Conservation (phyloP, 1,140 invertebrate genomes). For the Batillaria attramentaria region DNA sequence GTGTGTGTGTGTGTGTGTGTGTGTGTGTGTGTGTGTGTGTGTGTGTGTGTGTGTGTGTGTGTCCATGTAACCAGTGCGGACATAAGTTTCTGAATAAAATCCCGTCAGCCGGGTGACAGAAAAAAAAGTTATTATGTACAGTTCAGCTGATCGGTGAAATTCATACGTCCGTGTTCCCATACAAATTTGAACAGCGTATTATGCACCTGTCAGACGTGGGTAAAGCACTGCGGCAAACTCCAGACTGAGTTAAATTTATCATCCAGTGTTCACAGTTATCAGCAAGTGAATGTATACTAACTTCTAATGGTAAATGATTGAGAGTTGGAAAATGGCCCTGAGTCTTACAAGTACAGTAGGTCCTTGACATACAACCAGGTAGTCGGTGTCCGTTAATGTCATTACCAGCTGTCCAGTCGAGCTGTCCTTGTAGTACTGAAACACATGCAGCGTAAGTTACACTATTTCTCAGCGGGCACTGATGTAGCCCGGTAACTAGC, state of each 20-base stretch:
- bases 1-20: slow-evolving; percentile 8
- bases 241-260: neutral
- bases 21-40: slow-evolving; percentile 13
- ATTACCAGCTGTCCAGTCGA: neutral
- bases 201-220: neutral
- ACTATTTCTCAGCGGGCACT: neutral
- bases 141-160: neutral
- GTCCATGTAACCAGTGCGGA: neutral
- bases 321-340: neutral
- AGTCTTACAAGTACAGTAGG: neutral
- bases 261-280: neutral
- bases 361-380: slow-evolving; percentile 4
- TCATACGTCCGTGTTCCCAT: neutral
- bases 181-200: neutral
- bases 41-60: slow-evolving; percentile 4
- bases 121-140: neutral
- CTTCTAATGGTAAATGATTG: neutral
- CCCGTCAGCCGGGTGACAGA: too few relatives aligned
- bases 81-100: neutral
- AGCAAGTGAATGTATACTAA: neutral
- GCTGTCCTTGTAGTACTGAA: slow-evolving; percentile 5
- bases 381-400: neutral
- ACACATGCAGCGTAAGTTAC: neutral
- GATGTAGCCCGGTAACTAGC: neutral
- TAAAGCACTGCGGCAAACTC: neutral